A percentile compares a stretch with the other conserved stretches of the same genome.
Conservation (phyloP, 2,113 vertebrate genomes). For the Corydoras maculifer region DNA sequence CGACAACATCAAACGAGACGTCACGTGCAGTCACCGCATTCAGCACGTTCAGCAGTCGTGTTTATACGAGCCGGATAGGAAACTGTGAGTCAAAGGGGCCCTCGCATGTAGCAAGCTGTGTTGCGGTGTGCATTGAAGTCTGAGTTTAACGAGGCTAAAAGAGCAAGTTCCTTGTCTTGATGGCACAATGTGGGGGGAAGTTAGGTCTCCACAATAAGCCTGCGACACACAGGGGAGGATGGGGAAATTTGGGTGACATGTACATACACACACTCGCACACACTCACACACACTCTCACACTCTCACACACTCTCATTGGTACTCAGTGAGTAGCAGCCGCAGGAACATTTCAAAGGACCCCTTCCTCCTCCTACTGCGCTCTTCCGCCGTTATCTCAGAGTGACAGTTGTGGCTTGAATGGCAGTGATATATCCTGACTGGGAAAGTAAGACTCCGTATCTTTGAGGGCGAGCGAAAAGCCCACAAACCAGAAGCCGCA, state of each 20-base stretch:
- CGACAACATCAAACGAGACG: constrained; percentile 26
- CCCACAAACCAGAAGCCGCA: constrained; percentile 70
- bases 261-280: constrained; percentile 19
- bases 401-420: constrained; percentile 74
- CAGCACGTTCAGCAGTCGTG: constrained; percentile 20
- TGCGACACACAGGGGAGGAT: constrained; percentile 9
- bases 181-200: constrained; percentile 44
- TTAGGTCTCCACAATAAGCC: constrained; percentile 27
- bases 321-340: constrained; percentile 57
- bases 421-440: constrained; percentile 67
- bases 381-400: constrained; percentile 63
- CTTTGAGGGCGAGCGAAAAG: constrained; percentile 49
- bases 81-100: constrained; percentile 38
- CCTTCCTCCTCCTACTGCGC: constrained; percentile 26
- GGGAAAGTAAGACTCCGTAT: constrained; percentile 66
- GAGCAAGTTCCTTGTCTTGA: constrained; percentile 41
- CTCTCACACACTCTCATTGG: constrained; percentile 23
- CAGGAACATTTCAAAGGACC: constrained; percentile 60
- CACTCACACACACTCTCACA: constrained; percentile 13
- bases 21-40: constrained; percentile 15
- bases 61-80: constrained; percentile 39
- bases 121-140: constrained; percentile 37
- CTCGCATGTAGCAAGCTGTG: constrained; percentile 26
- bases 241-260: constrained; percentile 26
- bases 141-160: constrained; percentile 44